phyloP scores from a whole-genome alignment of 2,888 invertebrate species.

The Stegophylla sp. region DNA sequence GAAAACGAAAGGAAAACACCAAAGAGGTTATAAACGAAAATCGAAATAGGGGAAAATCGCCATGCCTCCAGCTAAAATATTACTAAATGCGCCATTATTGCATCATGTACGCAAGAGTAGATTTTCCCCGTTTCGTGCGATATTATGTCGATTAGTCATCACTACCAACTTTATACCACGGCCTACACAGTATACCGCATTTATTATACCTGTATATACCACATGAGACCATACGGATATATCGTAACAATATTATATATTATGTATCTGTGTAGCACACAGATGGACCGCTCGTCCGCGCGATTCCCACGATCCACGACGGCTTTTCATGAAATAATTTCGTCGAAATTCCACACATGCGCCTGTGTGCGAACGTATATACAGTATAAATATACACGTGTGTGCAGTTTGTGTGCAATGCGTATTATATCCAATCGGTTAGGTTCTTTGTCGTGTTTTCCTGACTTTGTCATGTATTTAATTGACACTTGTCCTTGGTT shows the following conservation, averaged over 20 bases:
- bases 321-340: conserved; percentile 40
- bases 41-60: too few species aligned
- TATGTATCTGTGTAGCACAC: not conserved
- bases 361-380: not conserved
- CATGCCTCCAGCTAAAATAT: too few species aligned
- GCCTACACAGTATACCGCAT: not conserved
- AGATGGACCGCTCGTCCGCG: not conserved
- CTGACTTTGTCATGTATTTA: conserved; percentile 18
- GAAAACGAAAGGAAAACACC: too few species aligned
- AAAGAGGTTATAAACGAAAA: too few species aligned
- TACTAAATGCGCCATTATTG: too few species aligned
- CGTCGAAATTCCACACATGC: conserved; percentile 25
- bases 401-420: not conserved
- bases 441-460: conserved; percentile 37
- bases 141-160: not conserved
- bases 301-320: conserved; percentile 42
- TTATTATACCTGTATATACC: not conserved
- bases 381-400: too few species aligned
- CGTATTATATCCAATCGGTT: conserved; percentile 25
- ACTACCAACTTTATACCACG: too few species aligned
- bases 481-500: conserved; percentile 46
- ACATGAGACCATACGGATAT: not conserved
- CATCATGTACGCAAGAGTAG: too few species aligned
- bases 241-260: not conserved
- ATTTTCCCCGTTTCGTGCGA: not conserved